Percentiles rank a stretch among this genome's conserved stretches.
These are phyloP conservation scores for Mechanitis mazaeus DNA, from an alignment of 2,888 invertebrate genomes.

Conservation along the genomic window DNA sequence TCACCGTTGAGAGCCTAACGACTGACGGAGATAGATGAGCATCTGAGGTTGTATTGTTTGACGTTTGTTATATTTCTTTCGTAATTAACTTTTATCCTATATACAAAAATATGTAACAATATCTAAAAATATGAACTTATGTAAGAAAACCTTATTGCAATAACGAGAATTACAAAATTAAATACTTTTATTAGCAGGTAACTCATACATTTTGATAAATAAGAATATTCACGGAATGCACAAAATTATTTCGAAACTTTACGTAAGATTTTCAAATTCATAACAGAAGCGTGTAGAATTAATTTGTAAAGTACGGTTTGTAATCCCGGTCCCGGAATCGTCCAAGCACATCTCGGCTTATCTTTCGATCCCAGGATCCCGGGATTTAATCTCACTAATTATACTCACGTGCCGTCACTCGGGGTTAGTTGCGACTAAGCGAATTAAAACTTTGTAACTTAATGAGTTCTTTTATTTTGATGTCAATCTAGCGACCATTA, in stretches of 20 bases:
- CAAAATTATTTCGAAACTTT: neutral
- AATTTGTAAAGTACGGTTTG: constrained; percentile 25
- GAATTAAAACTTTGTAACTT: constrained; percentile 30
- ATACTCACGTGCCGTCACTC: constrained; percentile 26
- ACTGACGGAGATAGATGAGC: constrained; percentile 17
- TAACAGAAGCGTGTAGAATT: constrained; percentile 22
- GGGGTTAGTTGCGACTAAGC: constrained; percentile 25
- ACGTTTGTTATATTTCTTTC: too few relatives aligned
- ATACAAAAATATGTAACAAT: too few relatives aligned
- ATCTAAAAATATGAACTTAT: neutral
- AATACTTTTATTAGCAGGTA: neutral
- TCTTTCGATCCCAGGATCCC: constrained; percentile 20
- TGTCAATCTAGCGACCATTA: neutral
- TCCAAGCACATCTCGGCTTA: constrained; percentile 24
- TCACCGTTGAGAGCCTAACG: neutral
- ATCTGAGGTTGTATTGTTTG: neutral
- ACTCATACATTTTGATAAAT: neutral
- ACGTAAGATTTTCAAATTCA: constrained; percentile 18
- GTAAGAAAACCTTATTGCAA: neutral
- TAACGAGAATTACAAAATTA: neutral
- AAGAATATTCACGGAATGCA: neutral
- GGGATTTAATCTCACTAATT: constrained; percentile 30
- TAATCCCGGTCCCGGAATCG: constrained; percentile 25
- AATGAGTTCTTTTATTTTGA: constrained; percentile 20
- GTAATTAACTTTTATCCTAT: too few relatives aligned